These are phyloP conservation scores for Leptinotarsa defecta DNA, from an alignment of 1,140 invertebrate genomes.

Conservation along the genomic window DNA sequence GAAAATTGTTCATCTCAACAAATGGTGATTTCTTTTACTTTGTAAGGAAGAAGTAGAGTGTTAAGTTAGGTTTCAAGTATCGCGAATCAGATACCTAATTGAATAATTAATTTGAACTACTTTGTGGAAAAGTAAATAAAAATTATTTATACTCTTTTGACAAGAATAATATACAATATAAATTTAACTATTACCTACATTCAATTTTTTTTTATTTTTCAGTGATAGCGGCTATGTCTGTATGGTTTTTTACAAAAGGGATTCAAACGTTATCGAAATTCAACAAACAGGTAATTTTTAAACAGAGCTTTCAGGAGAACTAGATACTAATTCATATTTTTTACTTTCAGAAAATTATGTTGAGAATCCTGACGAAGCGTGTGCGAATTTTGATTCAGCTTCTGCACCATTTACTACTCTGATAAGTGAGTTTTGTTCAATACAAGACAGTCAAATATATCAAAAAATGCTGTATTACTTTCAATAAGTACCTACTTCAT, in stretches of 20 bases:
- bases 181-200: not conserved
- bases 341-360: slow-evolving; percentile 40
- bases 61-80: no score
- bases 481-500: no score
- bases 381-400: slow-evolving; percentile 63
- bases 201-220: slow-evolving; percentile 50
- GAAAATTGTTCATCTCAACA: no score
- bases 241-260: slow-evolving; percentile 80
- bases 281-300: slow-evolving; percentile 59
- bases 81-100: no score
- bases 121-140: no score
- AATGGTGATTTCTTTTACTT: no score
- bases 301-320: slow-evolving; percentile 25
- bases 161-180: not conserved
- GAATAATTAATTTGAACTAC: no score
- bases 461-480: no score
- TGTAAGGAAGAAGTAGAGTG: no score
- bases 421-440: slow-evolving; percentile 71
- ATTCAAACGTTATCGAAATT: slow-evolving; percentile 79
- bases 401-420: slow-evolving; percentile 79
- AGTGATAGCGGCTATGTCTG: slow-evolving; percentile 87
- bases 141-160: no score
- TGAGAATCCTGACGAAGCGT: slow-evolving; percentile 66
- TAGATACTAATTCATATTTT: slow-evolving; percentile 31
- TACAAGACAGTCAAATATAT: no score